Conservation (phyloP, 2,888 invertebrate species). For the Nemoura dubitans region DNA sequence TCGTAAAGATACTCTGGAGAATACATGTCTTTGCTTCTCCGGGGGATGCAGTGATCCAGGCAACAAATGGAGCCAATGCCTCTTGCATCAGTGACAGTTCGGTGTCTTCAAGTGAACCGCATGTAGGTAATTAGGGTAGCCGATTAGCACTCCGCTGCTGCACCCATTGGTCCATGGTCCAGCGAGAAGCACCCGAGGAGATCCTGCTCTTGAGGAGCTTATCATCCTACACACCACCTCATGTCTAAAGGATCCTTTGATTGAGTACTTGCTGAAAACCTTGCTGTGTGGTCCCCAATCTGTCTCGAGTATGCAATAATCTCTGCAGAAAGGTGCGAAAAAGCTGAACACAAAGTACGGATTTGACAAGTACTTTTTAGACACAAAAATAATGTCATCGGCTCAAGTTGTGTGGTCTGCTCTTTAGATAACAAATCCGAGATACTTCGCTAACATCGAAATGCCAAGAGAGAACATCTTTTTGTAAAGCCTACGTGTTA, state of each 20-base stretch:
- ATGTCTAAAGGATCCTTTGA: not conserved
- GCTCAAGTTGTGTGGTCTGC: slow-evolving; percentile 30
- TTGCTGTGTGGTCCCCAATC: slow-evolving; percentile 12
- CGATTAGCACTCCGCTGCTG: not conserved
- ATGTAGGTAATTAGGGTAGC: not conserved
- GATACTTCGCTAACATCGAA: slow-evolving; percentile 15
- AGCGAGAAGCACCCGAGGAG: not conserved
- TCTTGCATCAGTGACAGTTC: no score
- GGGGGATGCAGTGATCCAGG: not conserved
- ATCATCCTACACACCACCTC: not conserved
- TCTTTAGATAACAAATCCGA: slow-evolving; percentile 23
- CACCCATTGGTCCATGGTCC: not conserved
- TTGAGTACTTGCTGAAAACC: slow-evolving; percentile 12
- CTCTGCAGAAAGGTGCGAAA: not conserved
- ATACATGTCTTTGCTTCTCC: not conserved
- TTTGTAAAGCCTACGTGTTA: not conserved
- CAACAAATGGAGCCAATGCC: not conserved
- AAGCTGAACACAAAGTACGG: not conserved
- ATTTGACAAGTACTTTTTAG: slow-evolving; percentile 28
- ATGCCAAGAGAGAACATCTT: not conserved
- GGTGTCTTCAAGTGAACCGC: not conserved
- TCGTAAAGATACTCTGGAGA: not conserved
- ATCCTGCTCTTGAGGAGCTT: not conserved
- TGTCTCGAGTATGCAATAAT: slow-evolving; percentile 2
- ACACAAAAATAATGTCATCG: slow-evolving; percentile 26